These are phyloP conservation scores for Heliangelus exortis DNA, from an alignment of 2,797 vertebrate species.

Conservation along the genomic window DNA sequence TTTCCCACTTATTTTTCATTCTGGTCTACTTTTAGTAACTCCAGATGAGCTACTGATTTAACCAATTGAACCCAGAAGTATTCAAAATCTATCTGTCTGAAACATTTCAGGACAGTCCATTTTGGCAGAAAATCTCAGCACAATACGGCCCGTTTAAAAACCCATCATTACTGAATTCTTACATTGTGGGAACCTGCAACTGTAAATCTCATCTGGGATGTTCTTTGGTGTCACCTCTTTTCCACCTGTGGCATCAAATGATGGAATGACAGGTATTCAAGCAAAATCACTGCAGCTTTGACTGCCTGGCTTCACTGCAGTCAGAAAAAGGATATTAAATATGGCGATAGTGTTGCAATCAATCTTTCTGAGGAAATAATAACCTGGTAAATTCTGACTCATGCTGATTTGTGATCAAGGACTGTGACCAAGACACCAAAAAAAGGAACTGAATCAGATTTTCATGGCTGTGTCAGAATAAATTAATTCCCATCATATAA, in stretches of 20 bases:
- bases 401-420: constrained; percentile 67
- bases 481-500: constrained; percentile 64
- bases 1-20: neutral
- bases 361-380: constrained; percentile 62
- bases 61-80: neutral
- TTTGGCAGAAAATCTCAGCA: neutral
- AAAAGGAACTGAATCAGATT: constrained; percentile 68
- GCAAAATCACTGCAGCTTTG: neutral
- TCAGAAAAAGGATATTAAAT: constrained; percentile 51
- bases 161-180: neutral
- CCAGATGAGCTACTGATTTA: neutral
- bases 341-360: constrained; percentile 9
- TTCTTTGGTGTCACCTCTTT: neutral
- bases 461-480: constrained; percentile 60
- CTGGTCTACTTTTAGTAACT: neutral
- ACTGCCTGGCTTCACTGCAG: neutral
- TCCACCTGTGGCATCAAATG: neutral
- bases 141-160: neutral
- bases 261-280: neutral
- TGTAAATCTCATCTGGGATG: neutral
- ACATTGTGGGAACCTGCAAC: neutral
- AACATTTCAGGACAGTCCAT: neutral
- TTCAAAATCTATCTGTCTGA: neutral
- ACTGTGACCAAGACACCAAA: constrained; percentile 57
- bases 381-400: constrained; percentile 69